phyloP scores from a whole-genome alignment of 2,797 vertebrate genomes.

The Acanthopagrus latus region DNA sequence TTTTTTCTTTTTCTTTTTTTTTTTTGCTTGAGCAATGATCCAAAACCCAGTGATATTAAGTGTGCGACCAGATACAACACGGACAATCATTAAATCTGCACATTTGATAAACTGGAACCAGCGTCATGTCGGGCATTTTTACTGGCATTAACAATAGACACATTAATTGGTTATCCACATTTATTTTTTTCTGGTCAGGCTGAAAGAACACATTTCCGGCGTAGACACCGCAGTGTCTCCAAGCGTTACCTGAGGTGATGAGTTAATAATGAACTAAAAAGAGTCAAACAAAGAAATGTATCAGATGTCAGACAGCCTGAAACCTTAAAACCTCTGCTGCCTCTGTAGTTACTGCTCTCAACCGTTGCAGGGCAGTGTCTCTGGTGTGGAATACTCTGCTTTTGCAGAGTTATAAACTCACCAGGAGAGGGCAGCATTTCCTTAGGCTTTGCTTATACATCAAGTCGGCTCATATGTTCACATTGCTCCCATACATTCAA shows the following conservation, averaged over 20 bases:
- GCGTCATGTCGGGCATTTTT: neutral
- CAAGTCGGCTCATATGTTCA: neutral
- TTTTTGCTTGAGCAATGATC: too few relatives aligned
- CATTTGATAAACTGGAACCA: neutral
- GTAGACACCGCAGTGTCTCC: too few relatives aligned
- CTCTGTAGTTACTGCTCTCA: neutral
- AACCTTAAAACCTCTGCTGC: neutral
- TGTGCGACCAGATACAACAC: neutral
- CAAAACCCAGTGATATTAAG: neutral
- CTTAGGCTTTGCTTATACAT: neutral
- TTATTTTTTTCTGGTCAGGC: too few relatives aligned
- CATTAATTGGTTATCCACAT: too few relatives aligned
- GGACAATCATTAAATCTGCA: too few relatives aligned
- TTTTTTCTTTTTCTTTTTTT: too few relatives aligned
- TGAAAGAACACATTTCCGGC: too few relatives aligned
- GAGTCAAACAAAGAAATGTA: neutral
- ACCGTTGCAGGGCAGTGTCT: neutral
- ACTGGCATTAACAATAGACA: neutral
- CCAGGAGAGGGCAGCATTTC: constrained; percentile 72
- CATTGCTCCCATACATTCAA: neutral
- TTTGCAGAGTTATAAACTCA: constrained; percentile 18
- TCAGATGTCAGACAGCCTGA: neutral
- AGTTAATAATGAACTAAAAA: neutral
- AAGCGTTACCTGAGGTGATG: too few relatives aligned
- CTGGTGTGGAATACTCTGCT: neutral